These are phyloP conservation scores for Limnephilus rhombicus DNA, from an alignment of 2,888 invertebrate species.

Conservation along the genomic window DNA sequence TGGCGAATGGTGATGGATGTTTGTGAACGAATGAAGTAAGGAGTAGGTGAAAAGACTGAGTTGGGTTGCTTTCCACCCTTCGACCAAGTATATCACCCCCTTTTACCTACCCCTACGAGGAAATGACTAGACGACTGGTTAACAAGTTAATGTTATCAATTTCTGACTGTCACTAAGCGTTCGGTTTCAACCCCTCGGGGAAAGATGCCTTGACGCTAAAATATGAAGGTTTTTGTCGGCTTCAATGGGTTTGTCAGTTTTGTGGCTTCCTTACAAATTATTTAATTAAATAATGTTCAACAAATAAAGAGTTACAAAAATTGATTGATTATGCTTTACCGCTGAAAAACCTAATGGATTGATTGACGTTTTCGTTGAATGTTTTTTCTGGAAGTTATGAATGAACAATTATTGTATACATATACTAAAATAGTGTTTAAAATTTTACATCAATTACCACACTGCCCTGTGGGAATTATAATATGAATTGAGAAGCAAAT, in stretches of 20 bases:
- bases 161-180: neutral
- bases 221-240: neutral
- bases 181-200: neutral
- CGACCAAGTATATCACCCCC: too few relatives aligned
- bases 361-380: neutral
- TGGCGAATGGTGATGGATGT: too few relatives aligned
- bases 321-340: neutral
- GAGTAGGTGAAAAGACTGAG: neutral
- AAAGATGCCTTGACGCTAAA: neutral
- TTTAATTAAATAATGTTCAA: neutral
- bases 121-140: neutral
- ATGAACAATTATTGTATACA: too few relatives aligned
- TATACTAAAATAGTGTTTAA: neutral
- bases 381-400: neutral
- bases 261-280: neutral
- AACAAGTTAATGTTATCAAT: neutral
- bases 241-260: neutral
- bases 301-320: neutral
- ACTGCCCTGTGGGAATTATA: neutral
- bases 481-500: neutral
- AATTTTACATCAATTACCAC: neutral
- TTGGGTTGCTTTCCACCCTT: too few relatives aligned
- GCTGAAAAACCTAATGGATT: neutral
- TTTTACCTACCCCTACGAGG: neutral
- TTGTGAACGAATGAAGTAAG: neutral